phyloP scores from a whole-genome alignment of 2,797 vertebrate genomes.

The Tragelaphus oryx region DNA sequence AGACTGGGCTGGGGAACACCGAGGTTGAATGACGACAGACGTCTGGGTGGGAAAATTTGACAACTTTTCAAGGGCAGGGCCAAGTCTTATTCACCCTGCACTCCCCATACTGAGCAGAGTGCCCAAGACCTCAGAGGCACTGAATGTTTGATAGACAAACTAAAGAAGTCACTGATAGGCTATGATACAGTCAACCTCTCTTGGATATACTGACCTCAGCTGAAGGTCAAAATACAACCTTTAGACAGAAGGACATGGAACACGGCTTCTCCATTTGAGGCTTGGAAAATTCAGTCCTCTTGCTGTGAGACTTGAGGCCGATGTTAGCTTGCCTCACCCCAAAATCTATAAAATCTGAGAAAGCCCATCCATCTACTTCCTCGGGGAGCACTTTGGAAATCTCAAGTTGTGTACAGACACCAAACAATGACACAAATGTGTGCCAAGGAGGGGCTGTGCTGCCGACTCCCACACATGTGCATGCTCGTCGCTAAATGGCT shows the following conservation, averaged over 20 bases:
- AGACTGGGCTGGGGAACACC: not conserved
- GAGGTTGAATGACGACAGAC: not conserved
- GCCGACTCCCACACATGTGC: constrained; percentile 40
- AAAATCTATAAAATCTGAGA: not conserved
- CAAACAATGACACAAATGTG: constrained; percentile 61
- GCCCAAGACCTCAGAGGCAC: not conserved
- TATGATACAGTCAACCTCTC: not conserved
- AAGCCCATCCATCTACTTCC: constrained; percentile 28
- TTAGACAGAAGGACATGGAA: not conserved
- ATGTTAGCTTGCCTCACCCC: constrained; percentile 1
- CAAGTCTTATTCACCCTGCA: not conserved
- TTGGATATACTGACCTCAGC: not conserved
- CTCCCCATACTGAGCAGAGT: not conserved
- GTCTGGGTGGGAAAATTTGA: not conserved
- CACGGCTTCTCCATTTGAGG: not conserved
- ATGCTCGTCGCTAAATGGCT: constrained; percentile 44
- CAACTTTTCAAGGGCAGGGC: not conserved
- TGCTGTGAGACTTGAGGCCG: constrained; percentile 33
- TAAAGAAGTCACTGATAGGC: not conserved
- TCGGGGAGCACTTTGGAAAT: constrained; percentile 50
- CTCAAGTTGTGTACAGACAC: constrained; percentile 52
- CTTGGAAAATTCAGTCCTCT: not conserved
- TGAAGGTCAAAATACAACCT: not conserved
- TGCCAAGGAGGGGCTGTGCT: constrained; percentile 20
- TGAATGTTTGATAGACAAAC: not conserved